phyloP scores from a whole-genome alignment of 1,140 invertebrate genomes.

The Orchesella cincta region DNA sequence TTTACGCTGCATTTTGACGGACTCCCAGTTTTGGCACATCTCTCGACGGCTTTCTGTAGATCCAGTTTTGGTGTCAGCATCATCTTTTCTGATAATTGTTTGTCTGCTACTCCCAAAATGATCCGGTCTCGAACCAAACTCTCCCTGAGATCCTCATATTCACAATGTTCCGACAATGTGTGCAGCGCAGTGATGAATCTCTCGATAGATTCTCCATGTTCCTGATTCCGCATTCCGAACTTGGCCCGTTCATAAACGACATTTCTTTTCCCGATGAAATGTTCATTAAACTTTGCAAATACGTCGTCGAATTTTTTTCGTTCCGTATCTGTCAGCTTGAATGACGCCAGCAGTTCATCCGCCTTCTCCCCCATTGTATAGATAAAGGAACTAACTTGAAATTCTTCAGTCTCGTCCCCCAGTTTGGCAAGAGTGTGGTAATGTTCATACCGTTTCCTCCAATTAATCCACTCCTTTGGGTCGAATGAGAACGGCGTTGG shows the following conservation, averaged over 20 bases:
- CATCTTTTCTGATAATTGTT: constrained; percentile 52
- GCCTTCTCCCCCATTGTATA: constrained; percentile 12
- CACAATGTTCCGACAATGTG: constrained; percentile 23
- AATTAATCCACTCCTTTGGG: constrained; percentile 48
- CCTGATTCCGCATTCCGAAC: constrained; percentile 47
- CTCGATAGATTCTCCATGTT: constrained; percentile 44
- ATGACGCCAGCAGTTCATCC: constrained; percentile 1
- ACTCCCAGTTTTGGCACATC: constrained; percentile 49
- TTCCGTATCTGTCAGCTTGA: constrained; percentile 36
- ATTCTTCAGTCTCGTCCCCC: constrained; percentile 15
- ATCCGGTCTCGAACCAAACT: constrained; percentile 47
- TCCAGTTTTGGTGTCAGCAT: constrained; percentile 52
- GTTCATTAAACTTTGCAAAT: constrained; percentile 39
- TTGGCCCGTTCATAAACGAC: constrained; percentile 47
- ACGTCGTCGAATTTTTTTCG: constrained; percentile 42
- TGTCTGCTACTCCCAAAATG: constrained; percentile 53
- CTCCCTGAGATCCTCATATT: constrained; percentile 21
- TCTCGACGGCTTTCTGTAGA: constrained; percentile 51
- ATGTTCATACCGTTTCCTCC: constrained; percentile 50
- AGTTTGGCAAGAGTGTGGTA: background rate
- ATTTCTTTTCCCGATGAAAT: constrained; percentile 46
- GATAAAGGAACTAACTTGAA: background rate
- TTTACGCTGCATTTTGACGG: constrained; percentile 41
- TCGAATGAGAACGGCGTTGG: constrained; percentile 39
- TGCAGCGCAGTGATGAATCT: constrained; percentile 48